These are phyloP conservation scores for Chloromyia formosa DNA, from an alignment of 2,888 invertebrate species.

Conservation along the genomic window DNA sequence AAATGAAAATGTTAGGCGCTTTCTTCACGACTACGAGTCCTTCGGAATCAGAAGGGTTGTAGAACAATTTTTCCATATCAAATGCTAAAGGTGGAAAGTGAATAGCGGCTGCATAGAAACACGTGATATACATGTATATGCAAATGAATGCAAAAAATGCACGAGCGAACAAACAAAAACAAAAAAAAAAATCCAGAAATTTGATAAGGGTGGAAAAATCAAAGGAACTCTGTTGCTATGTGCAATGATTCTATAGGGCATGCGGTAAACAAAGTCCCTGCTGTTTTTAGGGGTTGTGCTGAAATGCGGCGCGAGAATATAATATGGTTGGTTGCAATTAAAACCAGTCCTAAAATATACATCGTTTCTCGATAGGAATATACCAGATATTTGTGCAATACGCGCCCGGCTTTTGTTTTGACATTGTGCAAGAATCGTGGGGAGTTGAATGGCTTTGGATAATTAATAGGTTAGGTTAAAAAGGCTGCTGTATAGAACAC, in stretches of 20 bases:
- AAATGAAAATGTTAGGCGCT: neutral
- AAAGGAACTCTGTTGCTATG: slow-evolving; percentile 4
- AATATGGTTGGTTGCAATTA: slow-evolving; percentile 6
- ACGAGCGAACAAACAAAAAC: neutral
- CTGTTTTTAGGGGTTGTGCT: neutral
- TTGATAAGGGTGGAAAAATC: slow-evolving; percentile 18
- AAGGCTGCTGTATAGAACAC: too few species aligned
- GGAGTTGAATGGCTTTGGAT: too few species aligned
- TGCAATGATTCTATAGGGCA: neutral
- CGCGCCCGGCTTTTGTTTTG: neutral
- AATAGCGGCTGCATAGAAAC: neutral
- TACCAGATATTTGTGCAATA: neutral
- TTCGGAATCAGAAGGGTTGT: neutral
- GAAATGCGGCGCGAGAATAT: neutral
- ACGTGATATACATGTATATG: neutral
- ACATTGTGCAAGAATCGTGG: neutral
- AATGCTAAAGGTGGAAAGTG: slow-evolving; percentile 16
- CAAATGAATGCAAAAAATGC: slow-evolving; percentile 15
- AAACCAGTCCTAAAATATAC: slow-evolving; percentile 5
- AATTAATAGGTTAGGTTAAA: too few species aligned
- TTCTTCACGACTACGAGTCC: neutral
- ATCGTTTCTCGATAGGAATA: neutral
- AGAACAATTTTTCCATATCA: slow-evolving; percentile 1
- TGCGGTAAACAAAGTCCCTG: too few species aligned
- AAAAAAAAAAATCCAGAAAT: neutral